Evolutionary conservation across 2,888 invertebrate genomes (phyloP).

Genomic region (Erebia palarica): DNA sequence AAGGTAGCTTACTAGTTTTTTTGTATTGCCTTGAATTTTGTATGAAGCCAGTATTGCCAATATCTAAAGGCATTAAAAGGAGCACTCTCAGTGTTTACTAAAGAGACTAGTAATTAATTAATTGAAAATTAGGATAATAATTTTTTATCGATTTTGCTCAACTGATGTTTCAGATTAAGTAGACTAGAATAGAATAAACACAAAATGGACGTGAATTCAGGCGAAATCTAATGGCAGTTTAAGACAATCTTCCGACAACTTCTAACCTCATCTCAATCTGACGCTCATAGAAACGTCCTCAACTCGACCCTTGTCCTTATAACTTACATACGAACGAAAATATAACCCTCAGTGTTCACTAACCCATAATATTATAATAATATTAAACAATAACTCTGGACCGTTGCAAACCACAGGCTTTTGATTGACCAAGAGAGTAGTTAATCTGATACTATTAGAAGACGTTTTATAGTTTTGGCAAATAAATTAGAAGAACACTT

Average conservation of each 20-base stretch:
- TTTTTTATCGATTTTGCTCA: no score
- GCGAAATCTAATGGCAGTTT: conserved; percentile 47
- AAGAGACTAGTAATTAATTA: no score
- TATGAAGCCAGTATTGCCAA: no score
- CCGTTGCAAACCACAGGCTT: background rate
- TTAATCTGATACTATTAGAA: no score
- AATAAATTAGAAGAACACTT: no score
- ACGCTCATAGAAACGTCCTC: background rate
- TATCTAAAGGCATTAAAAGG: no score
- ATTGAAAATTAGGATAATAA: no score
- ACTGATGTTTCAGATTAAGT: conserved; percentile 25
- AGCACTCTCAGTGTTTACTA: no score
- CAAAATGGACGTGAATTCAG: conserved; percentile 44
- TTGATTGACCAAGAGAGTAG: background rate
- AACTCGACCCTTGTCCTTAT: background rate
- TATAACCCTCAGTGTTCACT: background rate
- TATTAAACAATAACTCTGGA: background rate
- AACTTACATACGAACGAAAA: background rate
- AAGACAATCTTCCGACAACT: conserved; percentile 34
- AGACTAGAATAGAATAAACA: conserved; percentile 32
- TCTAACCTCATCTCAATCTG: background rate
- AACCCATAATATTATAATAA: background rate
- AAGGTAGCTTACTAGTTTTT: no score
- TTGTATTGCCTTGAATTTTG: no score
- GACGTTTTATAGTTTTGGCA: no score